Percentiles rank a stretch among this genome's conserved stretches.
phyloP scores from a whole-genome alignment of 2,797 vertebrate genomes.

The Oreochromis mossambicus region DNA sequence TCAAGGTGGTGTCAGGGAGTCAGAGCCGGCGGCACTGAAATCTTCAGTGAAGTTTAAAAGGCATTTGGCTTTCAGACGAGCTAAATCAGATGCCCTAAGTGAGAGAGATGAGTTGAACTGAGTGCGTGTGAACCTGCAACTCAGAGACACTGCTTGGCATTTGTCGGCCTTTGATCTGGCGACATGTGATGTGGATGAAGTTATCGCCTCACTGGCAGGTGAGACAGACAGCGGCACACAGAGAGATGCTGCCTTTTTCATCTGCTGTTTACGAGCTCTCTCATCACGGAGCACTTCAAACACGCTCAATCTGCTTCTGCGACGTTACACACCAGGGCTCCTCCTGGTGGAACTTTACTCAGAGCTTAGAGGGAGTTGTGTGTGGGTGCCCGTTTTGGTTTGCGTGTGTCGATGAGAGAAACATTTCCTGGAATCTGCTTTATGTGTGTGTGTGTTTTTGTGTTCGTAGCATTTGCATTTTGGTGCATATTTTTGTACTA shows the following conservation, averaged over 20 bases:
- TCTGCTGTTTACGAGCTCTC: conserved; percentile 74
- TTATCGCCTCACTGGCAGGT: conserved; percentile 78
- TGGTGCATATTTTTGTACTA: conserved; percentile 37
- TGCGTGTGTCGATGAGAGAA: conserved; percentile 28
- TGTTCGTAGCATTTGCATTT: conserved; percentile 44
- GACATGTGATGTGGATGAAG: conserved; percentile 71
- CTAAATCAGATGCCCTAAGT: conserved; percentile 69
- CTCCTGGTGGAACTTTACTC: conserved; percentile 56
- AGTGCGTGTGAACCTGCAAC: conserved; percentile 61
- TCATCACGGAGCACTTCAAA: conserved; percentile 72
- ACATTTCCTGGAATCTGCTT: conserved; percentile 38
- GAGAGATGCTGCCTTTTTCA: conserved; percentile 73
- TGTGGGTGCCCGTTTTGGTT: background rate
- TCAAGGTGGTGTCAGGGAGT: conserved; percentile 48
- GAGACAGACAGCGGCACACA: conserved; percentile 65
- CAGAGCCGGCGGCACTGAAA: conserved; percentile 22
- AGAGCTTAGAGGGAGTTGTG: conserved; percentile 27
- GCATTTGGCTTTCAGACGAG: conserved; percentile 49
- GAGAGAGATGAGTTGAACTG: conserved; percentile 56
- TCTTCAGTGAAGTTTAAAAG: conserved; percentile 63
- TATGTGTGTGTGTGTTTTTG: conserved; percentile 11
- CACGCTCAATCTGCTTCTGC: conserved; percentile 63
- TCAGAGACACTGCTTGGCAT: conserved; percentile 75
- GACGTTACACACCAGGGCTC: conserved; percentile 39
- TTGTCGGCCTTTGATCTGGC: conserved; percentile 76